These are phyloP conservation scores for Phengaris alcon DNA, from an alignment of 2,888 invertebrate species.

Conservation along the genomic window DNA sequence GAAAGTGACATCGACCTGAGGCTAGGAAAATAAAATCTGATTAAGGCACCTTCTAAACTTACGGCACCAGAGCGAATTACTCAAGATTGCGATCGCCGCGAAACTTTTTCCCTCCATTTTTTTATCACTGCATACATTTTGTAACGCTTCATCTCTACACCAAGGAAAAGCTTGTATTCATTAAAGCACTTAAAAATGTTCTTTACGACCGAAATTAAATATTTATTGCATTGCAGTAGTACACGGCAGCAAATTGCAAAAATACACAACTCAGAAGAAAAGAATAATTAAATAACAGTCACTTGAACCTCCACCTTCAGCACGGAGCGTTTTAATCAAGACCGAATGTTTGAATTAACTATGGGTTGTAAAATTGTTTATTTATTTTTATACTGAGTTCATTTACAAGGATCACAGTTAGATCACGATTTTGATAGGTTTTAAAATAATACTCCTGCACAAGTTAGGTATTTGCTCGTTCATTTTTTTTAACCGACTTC, in stretches of 20 bases:
- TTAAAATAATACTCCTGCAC: too few relatives aligned
- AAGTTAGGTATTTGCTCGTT: too few relatives aligned
- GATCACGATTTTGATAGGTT: too few relatives aligned
- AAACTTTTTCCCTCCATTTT: constrained; percentile 21
- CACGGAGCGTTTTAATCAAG: constrained; percentile 11
- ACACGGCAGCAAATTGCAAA: constrained; percentile 9
- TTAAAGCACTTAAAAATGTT: neutral
- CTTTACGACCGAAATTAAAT: constrained; percentile 12
- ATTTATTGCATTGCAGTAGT: constrained; percentile 2
- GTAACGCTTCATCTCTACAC: constrained; percentile 18
- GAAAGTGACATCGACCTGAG: constrained; percentile 14
- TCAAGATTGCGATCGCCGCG: constrained; percentile 26
- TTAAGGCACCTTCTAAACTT: constrained; percentile 22
- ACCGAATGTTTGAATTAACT: neutral
- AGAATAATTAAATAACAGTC: constrained; percentile 17
- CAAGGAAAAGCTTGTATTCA: neutral
- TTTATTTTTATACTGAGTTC: neutral
- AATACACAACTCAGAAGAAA: constrained; percentile 18
- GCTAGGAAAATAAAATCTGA: constrained; percentile 24
- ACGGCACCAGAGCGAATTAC: constrained; percentile 15
- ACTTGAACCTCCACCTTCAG: neutral
- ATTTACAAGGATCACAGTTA: neutral
- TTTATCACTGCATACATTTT: constrained; percentile 27
- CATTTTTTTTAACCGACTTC: too few relatives aligned
- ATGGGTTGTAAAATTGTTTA: neutral